Conservation (phyloP, 2,797 vertebrate species). For the Sardinella longiceps region DNA sequence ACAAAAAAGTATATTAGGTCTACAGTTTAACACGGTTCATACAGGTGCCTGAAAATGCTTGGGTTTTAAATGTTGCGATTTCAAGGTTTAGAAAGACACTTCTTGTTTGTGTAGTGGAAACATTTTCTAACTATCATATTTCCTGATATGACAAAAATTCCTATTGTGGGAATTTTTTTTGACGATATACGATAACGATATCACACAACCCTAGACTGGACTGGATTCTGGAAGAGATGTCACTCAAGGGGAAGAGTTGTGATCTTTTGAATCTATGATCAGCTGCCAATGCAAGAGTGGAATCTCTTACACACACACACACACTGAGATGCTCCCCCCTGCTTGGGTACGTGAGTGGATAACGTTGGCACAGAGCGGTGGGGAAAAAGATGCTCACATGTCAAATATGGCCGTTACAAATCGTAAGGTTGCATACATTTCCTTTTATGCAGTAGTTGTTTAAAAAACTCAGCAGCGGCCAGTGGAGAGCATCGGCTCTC, state of each 20-base stretch:
- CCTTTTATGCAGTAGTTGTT: slow-evolving; percentile 80
- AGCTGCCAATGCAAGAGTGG: neutral
- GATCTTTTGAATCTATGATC: neutral
- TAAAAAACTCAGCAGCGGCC: slow-evolving; percentile 70
- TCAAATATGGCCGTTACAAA: slow-evolving; percentile 34
- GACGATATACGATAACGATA: no score
- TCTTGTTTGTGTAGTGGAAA: no score
- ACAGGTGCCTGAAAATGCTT: no score
- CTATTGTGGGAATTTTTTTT: no score
- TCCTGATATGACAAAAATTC: no score
- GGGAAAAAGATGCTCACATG: neutral
- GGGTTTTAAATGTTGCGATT: no score
- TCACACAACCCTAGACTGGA: no score
- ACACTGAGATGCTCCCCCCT: neutral
- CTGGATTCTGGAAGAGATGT: no score
- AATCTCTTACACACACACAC: slow-evolving; percentile 34
- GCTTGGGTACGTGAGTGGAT: neutral
- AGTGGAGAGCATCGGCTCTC: slow-evolving; percentile 56
- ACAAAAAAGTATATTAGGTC: no score
- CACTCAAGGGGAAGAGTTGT: neutral
- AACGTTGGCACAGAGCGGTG: neutral
- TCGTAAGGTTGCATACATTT: slow-evolving; percentile 72
- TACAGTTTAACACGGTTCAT: no score
- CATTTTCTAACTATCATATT: no score
- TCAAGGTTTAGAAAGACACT: no score